Evolutionary conservation across 2,113 vertebrate species (phyloP).

Genomic region (Cisticola juncidis): DNA sequence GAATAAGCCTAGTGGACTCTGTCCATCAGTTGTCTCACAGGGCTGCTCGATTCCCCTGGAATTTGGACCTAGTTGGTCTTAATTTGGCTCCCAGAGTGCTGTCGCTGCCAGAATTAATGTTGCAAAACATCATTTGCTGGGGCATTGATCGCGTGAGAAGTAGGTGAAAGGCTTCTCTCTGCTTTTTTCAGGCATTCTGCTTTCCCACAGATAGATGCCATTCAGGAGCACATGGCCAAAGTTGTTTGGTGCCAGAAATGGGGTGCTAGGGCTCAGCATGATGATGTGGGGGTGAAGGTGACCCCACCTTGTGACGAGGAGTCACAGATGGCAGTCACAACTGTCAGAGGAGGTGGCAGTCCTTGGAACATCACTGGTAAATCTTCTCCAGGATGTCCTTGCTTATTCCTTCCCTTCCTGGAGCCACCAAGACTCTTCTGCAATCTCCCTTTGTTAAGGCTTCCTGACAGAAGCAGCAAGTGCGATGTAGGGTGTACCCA

Average conservation of each 20-base stretch:
- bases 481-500: neutral
- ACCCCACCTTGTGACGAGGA: neutral
- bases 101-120: neutral
- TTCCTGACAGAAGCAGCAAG: neutral
- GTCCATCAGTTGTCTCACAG: neutral
- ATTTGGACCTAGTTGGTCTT: conserved; percentile 7
- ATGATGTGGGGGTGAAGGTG: neutral
- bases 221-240: neutral
- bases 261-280: neutral
- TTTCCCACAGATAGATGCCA: rapidly evolving
- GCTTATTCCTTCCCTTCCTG: neutral
- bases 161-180: neutral
- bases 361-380: neutral
- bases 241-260: neutral
- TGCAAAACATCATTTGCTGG: neutral
- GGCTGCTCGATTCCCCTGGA: neutral
- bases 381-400: neutral
- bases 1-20: neutral
- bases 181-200: neutral
- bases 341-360: neutral
- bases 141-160: neutral
- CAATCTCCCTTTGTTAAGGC: neutral
- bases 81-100: neutral
- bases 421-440: neutral
- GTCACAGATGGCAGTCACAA: neutral